Conservation (phyloP, 2,797 vertebrate species). For the Enteromius afrohamiltoni region DNA sequence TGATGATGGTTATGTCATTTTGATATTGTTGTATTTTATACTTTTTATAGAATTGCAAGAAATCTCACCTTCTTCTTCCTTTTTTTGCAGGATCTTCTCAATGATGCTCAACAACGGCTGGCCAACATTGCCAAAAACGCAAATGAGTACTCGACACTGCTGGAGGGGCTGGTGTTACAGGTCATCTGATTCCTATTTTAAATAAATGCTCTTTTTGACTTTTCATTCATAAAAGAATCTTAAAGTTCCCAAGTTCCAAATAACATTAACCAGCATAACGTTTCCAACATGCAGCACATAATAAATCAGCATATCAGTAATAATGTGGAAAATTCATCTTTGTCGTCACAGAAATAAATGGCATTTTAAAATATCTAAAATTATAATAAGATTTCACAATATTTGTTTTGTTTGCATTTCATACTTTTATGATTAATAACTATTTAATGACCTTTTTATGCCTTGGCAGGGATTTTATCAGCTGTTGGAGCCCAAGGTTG, state of each 20-base stretch:
- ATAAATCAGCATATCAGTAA: neutral
- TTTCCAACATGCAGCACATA: neutral
- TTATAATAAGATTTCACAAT: neutral
- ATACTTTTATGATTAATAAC: neutral
- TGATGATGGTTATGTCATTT: conserved; percentile 45
- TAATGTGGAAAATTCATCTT: neutral
- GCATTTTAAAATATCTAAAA: neutral
- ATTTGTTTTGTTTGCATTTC: neutral
- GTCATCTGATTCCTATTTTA: conserved; percentile 67
- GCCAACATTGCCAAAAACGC: conserved; percentile 87
- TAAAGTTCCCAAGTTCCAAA: neutral
- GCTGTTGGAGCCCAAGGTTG: conserved; percentile 87
- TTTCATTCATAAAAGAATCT: neutral
- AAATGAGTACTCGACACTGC: conserved; percentile 83
- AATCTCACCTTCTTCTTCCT: neutral
- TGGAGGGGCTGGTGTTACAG: conserved; percentile 94
- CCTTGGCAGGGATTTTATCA: conserved; percentile 90
- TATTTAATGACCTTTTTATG: neutral
- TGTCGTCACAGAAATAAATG: neutral
- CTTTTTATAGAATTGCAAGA: neutral
- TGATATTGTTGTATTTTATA: neutral
- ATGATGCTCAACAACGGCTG: conserved; percentile 90
- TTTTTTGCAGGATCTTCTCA: conserved; percentile 86
- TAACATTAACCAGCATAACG: neutral
- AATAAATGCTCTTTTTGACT: neutral